A percentile compares a stretch with the other conserved stretches of the same genome.
Conservation (phyloP, 2,113 vertebrate species). For the Empidonax alnorum region DNA sequence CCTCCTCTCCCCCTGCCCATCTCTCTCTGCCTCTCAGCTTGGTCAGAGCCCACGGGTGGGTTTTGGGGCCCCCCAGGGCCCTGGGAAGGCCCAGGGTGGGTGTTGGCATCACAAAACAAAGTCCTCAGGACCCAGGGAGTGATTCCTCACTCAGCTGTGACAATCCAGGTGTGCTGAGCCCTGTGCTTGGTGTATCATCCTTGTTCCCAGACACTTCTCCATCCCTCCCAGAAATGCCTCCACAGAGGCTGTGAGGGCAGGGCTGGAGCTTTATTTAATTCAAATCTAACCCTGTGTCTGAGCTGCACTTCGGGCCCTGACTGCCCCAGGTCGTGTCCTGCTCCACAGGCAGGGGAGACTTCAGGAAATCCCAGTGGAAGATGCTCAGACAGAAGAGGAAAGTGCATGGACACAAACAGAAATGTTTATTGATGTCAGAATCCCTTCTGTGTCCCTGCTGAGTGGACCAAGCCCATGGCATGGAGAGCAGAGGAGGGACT, state of each 20-base stretch:
- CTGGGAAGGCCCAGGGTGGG: neutral
- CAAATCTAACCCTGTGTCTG: neutral
- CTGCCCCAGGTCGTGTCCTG: neutral
- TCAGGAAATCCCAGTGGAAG: neutral
- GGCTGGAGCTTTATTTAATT: neutral
- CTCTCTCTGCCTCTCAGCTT: neutral
- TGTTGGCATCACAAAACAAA: neutral
- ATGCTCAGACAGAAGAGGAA: neutral
- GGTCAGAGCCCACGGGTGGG: neutral
- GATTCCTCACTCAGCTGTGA: neutral
- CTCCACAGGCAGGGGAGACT: neutral
- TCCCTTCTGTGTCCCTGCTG: neutral
- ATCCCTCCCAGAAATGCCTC: neutral
- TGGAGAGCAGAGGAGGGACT: neutral
- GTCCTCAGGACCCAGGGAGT: neutral
- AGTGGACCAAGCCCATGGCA: neutral
- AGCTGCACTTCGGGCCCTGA: neutral
- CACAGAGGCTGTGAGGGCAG: neutral
- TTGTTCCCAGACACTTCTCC: neutral
- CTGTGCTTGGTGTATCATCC: neutral
- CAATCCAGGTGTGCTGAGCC: neutral
- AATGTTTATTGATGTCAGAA: neutral
- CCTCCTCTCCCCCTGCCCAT: neutral
- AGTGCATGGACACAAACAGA: neutral
- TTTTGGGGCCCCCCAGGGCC: neutral